Percentiles rank a stretch among this genome's conserved stretches.
These are phyloP conservation scores for Nothura maculosa DNA, from an alignment of 2,797 vertebrate genomes.

Conservation along the genomic window DNA sequence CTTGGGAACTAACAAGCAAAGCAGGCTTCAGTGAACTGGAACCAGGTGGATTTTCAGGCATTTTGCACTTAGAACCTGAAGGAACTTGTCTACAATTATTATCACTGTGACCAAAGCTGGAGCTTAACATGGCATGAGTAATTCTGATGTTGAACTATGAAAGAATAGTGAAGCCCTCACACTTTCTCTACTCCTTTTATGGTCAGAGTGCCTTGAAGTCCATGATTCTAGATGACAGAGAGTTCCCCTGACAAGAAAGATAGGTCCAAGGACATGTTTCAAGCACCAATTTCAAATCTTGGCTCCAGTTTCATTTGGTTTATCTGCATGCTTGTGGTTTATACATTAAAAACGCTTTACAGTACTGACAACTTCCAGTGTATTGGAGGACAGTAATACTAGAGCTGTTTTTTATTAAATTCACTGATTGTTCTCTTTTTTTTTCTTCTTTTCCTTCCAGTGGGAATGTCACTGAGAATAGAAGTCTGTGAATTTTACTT, in stretches of 20 bases:
- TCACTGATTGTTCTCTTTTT: background rate
- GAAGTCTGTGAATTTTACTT: background rate
- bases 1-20: background rate
- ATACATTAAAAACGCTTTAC: background rate
- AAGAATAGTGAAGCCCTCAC: background rate
- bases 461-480: background rate
- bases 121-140: background rate
- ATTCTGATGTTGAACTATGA: background rate
- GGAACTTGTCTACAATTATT: background rate
- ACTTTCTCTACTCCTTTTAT: background rate
- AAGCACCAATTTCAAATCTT: background rate
- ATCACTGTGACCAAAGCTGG: background rate
- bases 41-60: background rate
- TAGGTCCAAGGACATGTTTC: constrained; percentile 13
- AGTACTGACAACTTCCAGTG: constrained; percentile 30
- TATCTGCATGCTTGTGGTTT: constrained; percentile 46
- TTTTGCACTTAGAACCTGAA: background rate
- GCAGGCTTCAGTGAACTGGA: background rate
- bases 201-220: background rate
- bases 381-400: background rate
- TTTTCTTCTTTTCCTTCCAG: background rate
- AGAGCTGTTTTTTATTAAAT: constrained; percentile 4
- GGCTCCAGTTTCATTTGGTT: background rate
- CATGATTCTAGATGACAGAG: background rate
- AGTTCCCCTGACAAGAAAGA: background rate